These are phyloP conservation scores for Drosophila helvetica DNA, from an alignment of 2,888 invertebrate genomes.

Conservation along the genomic window DNA sequence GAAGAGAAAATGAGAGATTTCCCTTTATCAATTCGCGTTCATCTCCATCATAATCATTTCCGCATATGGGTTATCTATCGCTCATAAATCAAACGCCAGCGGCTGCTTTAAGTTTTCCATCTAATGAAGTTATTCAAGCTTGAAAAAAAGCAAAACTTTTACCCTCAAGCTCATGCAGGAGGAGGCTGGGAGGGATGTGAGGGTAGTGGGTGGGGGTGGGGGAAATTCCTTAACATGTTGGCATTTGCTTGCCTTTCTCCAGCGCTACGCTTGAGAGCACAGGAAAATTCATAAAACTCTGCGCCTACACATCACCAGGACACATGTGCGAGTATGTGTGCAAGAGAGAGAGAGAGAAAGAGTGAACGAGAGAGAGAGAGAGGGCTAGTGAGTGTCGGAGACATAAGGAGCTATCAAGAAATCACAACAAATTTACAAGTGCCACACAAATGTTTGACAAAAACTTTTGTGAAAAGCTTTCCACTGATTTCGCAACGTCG, in stretches of 20 bases:
- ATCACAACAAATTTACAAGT: conserved; percentile 79
- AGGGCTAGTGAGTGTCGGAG: conserved; percentile 14
- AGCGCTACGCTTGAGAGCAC: conserved; percentile 64
- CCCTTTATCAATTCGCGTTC: conserved; percentile 29
- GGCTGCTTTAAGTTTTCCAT: conserved; percentile 57
- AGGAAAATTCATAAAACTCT: conserved; percentile 71
- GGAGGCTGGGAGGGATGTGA: not conserved
- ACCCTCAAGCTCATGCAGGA: conserved; percentile 24
- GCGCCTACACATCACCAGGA: conserved; percentile 26
- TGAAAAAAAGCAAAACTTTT: conserved; percentile 57
- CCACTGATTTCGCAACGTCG: conserved; percentile 75
- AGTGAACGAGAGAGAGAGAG: conserved; percentile 29
- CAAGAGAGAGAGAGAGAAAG: not conserved
- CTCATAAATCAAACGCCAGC: conserved; percentile 64
- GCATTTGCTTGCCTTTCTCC: conserved; percentile 51
- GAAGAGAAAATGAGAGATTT: not conserved
- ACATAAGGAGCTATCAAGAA: conserved; percentile 75
- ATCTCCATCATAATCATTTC: conserved; percentile 43
- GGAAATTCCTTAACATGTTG: conserved; percentile 62
- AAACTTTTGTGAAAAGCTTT: conserved; percentile 74
- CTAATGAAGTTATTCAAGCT: conserved; percentile 73
- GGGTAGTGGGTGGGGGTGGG: conserved; percentile 29
- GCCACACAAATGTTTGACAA: conserved; percentile 79
- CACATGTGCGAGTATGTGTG: not conserved
- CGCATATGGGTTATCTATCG: conserved; percentile 38